Percentiles rank a stretch among this genome's conserved stretches.
Conservation (phyloP, 1,140 invertebrate genomes). For the Cylas formicarius region DNA sequence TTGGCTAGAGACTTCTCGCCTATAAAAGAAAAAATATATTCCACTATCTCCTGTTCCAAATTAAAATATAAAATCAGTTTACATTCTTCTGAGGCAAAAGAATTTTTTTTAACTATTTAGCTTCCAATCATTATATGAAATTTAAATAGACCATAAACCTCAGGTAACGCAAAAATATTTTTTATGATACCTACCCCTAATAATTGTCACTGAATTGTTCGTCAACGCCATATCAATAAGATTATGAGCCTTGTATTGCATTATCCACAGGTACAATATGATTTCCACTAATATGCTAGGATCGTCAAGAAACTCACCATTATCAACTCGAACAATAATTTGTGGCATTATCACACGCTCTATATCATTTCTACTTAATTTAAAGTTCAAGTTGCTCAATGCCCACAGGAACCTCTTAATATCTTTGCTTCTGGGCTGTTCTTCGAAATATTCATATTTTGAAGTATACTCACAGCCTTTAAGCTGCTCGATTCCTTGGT, state of each 20-base stretch:
- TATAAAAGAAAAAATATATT: slow-evolving; percentile 17
- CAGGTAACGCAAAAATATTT: not conserved
- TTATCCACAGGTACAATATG: slow-evolving; percentile 37
- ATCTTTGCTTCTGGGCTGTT: slow-evolving; percentile 35
- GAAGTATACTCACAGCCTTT: slow-evolving; percentile 17
- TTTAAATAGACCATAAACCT: too few relatives aligned
- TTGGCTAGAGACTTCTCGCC: slow-evolving; percentile 22
- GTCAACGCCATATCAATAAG: slow-evolving; percentile 29
- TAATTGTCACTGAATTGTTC: slow-evolving; percentile 9
- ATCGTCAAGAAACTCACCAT: slow-evolving; percentile 27
- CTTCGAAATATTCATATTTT: slow-evolving; percentile 22
- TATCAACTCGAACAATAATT: slow-evolving; percentile 26
- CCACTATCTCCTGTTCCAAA: too few relatives aligned
- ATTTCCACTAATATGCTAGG: slow-evolving; percentile 27
- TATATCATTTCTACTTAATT: slow-evolving; percentile 18
- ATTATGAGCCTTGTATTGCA: slow-evolving; percentile 31
- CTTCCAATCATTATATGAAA: too few relatives aligned
- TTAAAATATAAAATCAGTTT: too few relatives aligned
- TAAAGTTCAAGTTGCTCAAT: slow-evolving; percentile 31
- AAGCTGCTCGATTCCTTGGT: slow-evolving; percentile 24
- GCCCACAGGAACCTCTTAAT: slow-evolving; percentile 38
- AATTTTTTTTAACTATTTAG: too few relatives aligned
- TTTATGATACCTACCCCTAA: slow-evolving; percentile 15
- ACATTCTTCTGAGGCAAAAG: not conserved
- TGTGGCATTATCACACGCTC: slow-evolving; percentile 30